phyloP scores from a whole-genome alignment of 2,888 invertebrate species.

The Drosophila monieri region DNA sequence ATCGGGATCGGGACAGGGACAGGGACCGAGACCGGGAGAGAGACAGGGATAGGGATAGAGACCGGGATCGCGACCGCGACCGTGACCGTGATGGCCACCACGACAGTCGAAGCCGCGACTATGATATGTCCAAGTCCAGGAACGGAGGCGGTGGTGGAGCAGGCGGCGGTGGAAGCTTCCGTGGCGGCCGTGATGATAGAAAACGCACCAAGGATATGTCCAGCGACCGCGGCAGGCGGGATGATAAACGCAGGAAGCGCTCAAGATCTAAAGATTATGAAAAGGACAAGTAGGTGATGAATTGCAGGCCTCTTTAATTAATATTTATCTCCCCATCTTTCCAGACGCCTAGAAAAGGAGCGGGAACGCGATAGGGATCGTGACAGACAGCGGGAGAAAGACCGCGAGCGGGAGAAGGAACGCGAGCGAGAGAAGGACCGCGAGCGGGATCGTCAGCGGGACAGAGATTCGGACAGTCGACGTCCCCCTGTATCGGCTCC shows the following conservation, averaged over 20 bases:
- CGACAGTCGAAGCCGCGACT: conserved; percentile 49
- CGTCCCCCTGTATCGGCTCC: conserved; percentile 76
- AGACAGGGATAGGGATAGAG: conserved; percentile 64
- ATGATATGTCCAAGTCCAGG: conserved; percentile 70
- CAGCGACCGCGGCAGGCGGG: conserved; percentile 65
- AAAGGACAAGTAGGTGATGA: conserved; percentile 70
- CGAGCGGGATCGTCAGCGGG: conserved; percentile 84
- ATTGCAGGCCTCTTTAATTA: background rate
- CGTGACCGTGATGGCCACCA: conserved; percentile 64
- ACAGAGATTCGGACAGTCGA: conserved; percentile 58
- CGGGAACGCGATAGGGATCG: conserved; percentile 50
- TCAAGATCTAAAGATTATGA: conserved; percentile 80
- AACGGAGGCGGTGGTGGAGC: conserved; percentile 71
- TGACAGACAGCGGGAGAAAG: conserved; percentile 75
- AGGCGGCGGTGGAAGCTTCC: conserved; percentile 36
- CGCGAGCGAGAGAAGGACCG: conserved; percentile 63
- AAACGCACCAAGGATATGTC: conserved; percentile 71
- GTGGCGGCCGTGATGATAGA: conserved; percentile 76
- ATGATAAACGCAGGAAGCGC: conserved; percentile 80
- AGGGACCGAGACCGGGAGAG: conserved; percentile 63
- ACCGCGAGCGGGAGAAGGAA: conserved; percentile 48
- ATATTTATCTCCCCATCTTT: background rate
- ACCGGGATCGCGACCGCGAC: conserved; percentile 67
- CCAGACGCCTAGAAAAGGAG: conserved; percentile 67
- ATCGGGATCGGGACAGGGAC: conserved; percentile 48